Percentiles rank a stretch among this genome's conserved stretches.
phyloP scores from a whole-genome alignment of 2,888 invertebrate species.

The Malthinus flaveolus region DNA sequence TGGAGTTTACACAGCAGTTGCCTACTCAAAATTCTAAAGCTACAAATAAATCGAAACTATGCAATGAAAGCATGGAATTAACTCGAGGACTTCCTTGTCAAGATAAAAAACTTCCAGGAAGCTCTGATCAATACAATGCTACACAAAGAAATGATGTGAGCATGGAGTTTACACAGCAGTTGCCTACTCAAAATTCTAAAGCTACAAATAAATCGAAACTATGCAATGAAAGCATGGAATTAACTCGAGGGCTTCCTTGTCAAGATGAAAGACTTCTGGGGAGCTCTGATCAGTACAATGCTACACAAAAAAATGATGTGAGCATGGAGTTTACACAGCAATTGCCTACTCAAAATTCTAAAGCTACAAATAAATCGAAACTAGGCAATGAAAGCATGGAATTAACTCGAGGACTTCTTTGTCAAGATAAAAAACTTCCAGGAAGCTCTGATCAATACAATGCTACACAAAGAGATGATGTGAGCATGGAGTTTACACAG shows the following conservation, averaged over 20 bases:
- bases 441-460: too few species aligned
- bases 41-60: background rate
- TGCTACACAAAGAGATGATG: too few species aligned
- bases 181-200: too few species aligned
- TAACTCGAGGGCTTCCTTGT: background rate
- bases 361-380: too few species aligned
- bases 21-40: background rate
- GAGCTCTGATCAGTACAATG: background rate
- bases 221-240: background rate
- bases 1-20: background rate
- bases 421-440: too few species aligned
- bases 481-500: too few species aligned
- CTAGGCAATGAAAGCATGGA: too few species aligned
- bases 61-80: background rate
- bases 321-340: too few species aligned
- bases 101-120: background rate
- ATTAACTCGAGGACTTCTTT: too few species aligned
- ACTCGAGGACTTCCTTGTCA: background rate
- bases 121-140: background rate
- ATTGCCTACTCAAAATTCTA: too few species aligned
- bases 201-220: too few species aligned
- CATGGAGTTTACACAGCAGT: background rate
- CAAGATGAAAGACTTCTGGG: background rate
- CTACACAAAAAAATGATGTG: background rate
- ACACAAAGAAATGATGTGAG: background rate